Conservation (phyloP, 2,113 vertebrate species). For the Varanus salvator region DNA sequence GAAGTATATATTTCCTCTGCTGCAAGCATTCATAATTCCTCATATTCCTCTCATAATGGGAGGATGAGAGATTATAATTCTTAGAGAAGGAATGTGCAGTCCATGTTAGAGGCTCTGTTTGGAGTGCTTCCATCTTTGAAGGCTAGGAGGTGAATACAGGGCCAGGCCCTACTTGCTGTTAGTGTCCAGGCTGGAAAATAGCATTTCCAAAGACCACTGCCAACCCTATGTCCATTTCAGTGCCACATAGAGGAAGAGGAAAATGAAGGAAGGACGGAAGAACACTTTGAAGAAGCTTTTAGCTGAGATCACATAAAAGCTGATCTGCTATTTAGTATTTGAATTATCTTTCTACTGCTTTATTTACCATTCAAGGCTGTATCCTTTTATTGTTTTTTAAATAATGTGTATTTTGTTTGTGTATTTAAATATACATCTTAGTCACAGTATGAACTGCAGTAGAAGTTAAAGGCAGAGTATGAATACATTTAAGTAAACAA, state of each 20-base stretch:
- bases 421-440: too few relatives aligned
- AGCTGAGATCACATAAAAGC: not conserved
- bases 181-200: not conserved
- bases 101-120: not conserved
- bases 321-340: too few relatives aligned
- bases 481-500: too few relatives aligned
- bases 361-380: too few relatives aligned
- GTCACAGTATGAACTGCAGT: too few relatives aligned
- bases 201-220: not conserved
- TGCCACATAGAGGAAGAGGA: not conserved
- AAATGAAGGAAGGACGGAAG: too few relatives aligned
- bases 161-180: not conserved
- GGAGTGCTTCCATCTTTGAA: not conserved
- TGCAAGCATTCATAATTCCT: not conserved
- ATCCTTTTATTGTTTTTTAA: too few relatives aligned
- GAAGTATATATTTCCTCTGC: not conserved
- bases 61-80: not conserved
- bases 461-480: too few relatives aligned
- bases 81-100: not conserved
- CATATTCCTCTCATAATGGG: not conserved
- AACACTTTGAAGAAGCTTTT: not conserved
- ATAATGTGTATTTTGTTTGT: too few relatives aligned
- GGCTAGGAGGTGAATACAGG: not conserved
- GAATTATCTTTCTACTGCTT: too few relatives aligned
- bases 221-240: not conserved